Conservation (phyloP, 2,797 vertebrate genomes). For the Malacoraja senta region DNA sequence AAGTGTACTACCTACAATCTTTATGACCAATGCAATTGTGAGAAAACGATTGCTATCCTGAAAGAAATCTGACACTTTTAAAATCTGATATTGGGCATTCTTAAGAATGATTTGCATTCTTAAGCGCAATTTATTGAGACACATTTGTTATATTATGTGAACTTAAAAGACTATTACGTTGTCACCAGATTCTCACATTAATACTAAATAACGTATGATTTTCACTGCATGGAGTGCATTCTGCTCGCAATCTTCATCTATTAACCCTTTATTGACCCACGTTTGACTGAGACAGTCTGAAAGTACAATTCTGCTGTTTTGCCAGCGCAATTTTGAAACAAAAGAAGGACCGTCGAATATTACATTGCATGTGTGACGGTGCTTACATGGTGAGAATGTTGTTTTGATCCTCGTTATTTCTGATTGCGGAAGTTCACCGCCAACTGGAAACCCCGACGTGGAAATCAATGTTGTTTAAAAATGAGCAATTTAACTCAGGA, state of each 20-base stretch:
- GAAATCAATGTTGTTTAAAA: constrained; percentile 8
- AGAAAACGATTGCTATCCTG: not conserved
- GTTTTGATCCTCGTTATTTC: not conserved
- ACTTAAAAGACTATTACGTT: not conserved
- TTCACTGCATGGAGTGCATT: not conserved
- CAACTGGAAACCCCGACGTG: not conserved
- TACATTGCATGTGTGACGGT: not conserved
- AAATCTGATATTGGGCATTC: not conserved
- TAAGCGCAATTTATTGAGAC: not conserved
- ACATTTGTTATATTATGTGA: not conserved
- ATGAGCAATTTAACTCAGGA: not conserved
- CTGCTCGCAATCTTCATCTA: constrained; percentile 11
- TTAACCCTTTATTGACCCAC: constrained; percentile 25
- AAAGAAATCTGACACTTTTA: not conserved
- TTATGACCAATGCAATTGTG: not conserved
- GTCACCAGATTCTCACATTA: not conserved
- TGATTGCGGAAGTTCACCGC: not conserved
- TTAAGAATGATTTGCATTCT: not conserved
- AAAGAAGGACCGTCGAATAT: not conserved
- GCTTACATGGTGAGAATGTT: not conserved
- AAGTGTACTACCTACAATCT: not conserved
- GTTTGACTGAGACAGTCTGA: not conserved
- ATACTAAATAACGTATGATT: constrained; percentile 12
- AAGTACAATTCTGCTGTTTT: not conserved
- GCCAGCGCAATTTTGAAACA: not conserved